A percentile compares a stretch with the other conserved stretches of the same genome.
Evolutionary conservation across 2,797 vertebrate species (phyloP).

Genomic region (Catamblyrhynchus diadema): DNA sequence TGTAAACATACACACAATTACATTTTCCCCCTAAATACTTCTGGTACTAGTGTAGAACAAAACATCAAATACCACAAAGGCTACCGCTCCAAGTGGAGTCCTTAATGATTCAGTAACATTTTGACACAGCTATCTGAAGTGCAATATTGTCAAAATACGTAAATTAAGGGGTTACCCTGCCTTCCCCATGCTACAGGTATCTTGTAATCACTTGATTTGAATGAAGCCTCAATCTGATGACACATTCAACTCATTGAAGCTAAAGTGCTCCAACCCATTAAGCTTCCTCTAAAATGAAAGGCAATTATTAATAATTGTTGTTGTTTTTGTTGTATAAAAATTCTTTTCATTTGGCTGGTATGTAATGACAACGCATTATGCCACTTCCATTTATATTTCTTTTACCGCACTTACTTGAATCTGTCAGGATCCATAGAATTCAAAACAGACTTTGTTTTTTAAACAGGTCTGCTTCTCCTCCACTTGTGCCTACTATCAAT

Average conservation of each 20-base stretch:
- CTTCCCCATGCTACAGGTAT: background rate
- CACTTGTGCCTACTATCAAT: background rate
- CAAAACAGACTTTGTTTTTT: background rate
- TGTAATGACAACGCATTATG: background rate
- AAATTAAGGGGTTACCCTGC: background rate
- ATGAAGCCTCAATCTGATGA: background rate
- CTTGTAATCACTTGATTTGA: background rate
- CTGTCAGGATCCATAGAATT: background rate
- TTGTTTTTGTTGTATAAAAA: background rate
- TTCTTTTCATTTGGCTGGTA: background rate
- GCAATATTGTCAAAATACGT: background rate
- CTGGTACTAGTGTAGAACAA: background rate
- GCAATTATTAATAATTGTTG: background rate
- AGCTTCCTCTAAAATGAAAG: background rate
- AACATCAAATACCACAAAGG: background rate
- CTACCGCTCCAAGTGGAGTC: background rate
- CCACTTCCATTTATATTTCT: background rate
- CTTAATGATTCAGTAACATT: background rate
- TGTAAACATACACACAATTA: background rate
- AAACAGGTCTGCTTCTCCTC: background rate
- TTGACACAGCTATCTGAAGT: background rate
- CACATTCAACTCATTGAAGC: background rate
- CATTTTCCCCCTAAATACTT: background rate
- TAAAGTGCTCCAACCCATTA: background rate
- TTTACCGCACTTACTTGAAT: background rate